phyloP scores from a whole-genome alignment of 2,888 invertebrate species.

The Chaetogeoica ovagalla region DNA sequence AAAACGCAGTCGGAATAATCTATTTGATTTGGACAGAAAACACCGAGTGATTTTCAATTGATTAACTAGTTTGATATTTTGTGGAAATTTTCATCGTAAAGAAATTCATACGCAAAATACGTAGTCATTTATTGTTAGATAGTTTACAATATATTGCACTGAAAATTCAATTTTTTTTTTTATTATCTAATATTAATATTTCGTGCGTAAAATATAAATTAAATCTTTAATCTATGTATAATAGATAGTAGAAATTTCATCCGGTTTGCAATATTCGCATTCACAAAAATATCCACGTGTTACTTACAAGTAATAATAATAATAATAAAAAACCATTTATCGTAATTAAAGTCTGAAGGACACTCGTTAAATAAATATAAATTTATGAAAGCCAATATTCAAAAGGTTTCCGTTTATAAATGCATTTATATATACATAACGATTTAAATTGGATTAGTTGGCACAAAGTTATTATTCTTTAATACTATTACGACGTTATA shows the following conservation, averaged over 20 bases:
- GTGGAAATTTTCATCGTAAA: no score
- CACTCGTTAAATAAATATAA: slow-evolving; percentile 1
- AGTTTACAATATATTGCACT: no score
- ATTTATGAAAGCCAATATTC: slow-evolving; percentile 21
- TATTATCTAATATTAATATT: no score
- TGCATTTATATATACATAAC: not conserved
- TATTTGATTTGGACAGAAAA: no score
- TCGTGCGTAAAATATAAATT: no score
- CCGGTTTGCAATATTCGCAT: not conserved
- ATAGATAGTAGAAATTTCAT: not conserved
- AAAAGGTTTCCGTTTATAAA: not conserved
- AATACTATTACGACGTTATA: not conserved
- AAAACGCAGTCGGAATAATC: no score
- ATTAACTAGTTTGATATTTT: no score
- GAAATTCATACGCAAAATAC: no score
- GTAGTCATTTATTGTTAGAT: no score
- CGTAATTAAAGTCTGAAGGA: not conserved
- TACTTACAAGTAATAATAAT: not conserved
- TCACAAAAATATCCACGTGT: not conserved
- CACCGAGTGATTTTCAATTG: no score
- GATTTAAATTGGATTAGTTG: slow-evolving; percentile 15
- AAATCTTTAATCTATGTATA: no score
- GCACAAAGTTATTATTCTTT: not conserved
- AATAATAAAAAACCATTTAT: not conserved
- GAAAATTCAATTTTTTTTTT: no score